Evolutionary conservation across 2,113 vertebrate genomes (phyloP).

Genomic region (Cacatua alba): DNA sequence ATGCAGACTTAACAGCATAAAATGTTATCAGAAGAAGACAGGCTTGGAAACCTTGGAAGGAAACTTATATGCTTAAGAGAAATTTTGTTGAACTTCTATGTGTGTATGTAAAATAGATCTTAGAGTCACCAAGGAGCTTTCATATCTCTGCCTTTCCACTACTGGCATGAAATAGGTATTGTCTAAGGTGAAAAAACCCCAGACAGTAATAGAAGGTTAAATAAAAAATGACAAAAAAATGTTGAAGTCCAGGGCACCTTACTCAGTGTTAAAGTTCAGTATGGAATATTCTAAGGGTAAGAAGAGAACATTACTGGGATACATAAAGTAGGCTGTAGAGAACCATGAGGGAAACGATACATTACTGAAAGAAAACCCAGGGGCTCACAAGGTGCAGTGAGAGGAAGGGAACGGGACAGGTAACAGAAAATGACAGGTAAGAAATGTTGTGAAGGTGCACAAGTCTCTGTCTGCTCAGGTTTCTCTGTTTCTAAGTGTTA

Average conservation of each 20-base stretch:
- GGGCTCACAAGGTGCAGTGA: not conserved
- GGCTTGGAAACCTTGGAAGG: not conserved
- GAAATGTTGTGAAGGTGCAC: not conserved
- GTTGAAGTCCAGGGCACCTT: not conserved
- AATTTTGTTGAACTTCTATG: not conserved
- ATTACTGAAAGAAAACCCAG: not conserved
- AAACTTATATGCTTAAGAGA: not conserved
- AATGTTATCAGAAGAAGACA: not conserved
- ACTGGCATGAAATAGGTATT: not conserved
- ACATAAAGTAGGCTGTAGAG: not conserved
- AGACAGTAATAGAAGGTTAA: not conserved
- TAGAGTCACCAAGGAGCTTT: not conserved
- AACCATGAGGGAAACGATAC: not conserved
- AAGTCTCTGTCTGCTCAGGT: not conserved
- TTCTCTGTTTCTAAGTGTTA: not conserved
- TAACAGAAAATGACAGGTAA: not conserved
- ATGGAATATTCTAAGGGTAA: not conserved
- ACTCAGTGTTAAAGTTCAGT: not conserved
- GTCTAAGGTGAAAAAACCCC: not conserved
- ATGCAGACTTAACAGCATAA: not conserved
- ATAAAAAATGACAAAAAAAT: not conserved
- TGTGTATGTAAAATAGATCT: not conserved
- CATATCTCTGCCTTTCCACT: not conserved
- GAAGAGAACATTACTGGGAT: not conserved
- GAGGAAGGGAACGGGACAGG: not conserved